phyloP scores from a whole-genome alignment of 2,797 vertebrate genomes.

The Muscicapa comitata region DNA sequence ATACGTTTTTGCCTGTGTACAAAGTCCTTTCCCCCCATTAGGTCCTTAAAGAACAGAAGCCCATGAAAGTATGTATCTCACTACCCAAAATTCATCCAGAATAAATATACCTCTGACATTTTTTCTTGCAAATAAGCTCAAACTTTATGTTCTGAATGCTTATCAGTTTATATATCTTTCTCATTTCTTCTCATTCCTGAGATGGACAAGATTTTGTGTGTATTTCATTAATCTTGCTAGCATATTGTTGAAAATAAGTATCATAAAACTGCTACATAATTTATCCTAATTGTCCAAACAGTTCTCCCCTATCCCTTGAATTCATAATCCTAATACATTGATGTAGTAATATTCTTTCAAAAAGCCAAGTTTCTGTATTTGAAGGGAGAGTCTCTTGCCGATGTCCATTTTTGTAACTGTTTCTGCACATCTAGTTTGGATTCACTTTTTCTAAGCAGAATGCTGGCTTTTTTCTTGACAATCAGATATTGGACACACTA shows the following conservation, averaged over 20 bases:
- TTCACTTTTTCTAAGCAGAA: neutral
- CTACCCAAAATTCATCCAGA: neutral
- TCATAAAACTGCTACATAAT: neutral
- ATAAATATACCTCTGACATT: neutral
- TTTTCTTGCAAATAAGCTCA: neutral
- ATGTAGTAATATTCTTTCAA: neutral
- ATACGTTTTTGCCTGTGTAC: neutral
- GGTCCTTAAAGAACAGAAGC: neutral
- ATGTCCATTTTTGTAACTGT: neutral
- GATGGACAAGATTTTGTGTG: neutral
- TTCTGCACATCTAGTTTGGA: neutral
- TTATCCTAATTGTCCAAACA: neutral
- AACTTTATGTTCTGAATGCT: neutral
- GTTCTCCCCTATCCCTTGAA: neutral
- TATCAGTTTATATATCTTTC: neutral
- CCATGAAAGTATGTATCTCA: neutral
- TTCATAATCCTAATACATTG: neutral
- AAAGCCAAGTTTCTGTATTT: neutral
- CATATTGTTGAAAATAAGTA: neutral
- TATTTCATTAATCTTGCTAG: neutral
- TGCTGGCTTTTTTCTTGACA: neutral
- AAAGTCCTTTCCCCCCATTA: neutral
- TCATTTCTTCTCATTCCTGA: neutral
- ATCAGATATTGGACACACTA: neutral
- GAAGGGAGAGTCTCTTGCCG: neutral